A percentile compares a stretch with the other conserved stretches of the same genome.
Evolutionary conservation across 2,888 invertebrate genomes (phyloP).

Genomic region (Isoperla grammatica): DNA sequence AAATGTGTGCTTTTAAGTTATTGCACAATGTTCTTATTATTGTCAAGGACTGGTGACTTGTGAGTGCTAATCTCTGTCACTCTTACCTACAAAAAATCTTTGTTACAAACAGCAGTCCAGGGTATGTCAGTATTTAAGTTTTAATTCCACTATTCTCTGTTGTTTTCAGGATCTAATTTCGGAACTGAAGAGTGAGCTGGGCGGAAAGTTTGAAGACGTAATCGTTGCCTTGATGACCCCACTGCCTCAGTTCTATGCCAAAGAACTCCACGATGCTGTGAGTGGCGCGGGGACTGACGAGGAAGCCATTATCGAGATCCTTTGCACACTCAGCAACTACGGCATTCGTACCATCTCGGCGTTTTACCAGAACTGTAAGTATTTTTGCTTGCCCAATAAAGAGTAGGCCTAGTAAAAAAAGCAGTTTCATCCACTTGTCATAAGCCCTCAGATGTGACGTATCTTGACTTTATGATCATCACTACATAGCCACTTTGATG

Average conservation of each 20-base stretch:
- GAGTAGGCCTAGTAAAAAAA: no score
- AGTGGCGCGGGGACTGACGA: conserved; percentile 84
- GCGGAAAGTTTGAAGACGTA: conserved; percentile 85
- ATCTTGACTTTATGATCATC: no score
- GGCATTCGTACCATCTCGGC: conserved; percentile 79
- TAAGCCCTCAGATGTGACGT: no score
- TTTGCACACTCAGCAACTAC: conserved; percentile 86
- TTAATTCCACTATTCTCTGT: not conserved
- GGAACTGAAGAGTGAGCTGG: conserved; percentile 82
- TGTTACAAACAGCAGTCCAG: no score
- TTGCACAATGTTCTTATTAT: no score
- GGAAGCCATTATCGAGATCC: conserved; percentile 85
- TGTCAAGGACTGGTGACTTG: no score
- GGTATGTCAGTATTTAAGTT: no score
- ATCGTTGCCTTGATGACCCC: conserved; percentile 89
- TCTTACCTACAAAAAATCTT: no score
- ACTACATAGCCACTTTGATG: no score
- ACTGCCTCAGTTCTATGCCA: conserved; percentile 83
- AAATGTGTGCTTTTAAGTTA: no score
- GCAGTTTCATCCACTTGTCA: no score
- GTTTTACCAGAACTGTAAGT: conserved; percentile 75
- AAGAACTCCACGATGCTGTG: conserved; percentile 82
- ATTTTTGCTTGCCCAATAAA: not conserved
- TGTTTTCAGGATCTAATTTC: conserved; percentile 61
- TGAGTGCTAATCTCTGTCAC: no score